These are phyloP conservation scores for Sterna hirundo DNA, from an alignment of 2,113 vertebrate genomes.

Conservation along the genomic window DNA sequence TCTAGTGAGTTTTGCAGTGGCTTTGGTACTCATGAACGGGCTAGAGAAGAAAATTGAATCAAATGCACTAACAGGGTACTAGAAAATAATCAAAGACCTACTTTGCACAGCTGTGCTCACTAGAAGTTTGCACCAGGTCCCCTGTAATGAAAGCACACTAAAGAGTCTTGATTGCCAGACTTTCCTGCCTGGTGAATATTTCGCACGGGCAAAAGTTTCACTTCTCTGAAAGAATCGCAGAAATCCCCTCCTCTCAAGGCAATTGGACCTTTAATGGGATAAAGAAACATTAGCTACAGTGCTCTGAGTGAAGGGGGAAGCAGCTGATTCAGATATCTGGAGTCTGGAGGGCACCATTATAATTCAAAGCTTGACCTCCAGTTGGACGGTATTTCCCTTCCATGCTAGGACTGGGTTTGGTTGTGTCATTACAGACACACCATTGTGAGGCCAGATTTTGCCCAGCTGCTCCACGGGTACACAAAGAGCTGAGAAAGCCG, in stretches of 20 bases:
- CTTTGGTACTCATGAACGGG: neutral
- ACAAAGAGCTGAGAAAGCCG: slow-evolving; percentile 56
- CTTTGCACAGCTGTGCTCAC: neutral
- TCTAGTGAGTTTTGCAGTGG: neutral
- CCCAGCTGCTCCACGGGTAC: slow-evolving; percentile 37
- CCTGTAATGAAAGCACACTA: neutral
- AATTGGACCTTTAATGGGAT: neutral
- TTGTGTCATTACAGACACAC: slow-evolving; percentile 39
- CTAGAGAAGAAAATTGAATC: neutral
- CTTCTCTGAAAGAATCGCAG: neutral
- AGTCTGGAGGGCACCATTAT: slow-evolving; percentile 19
- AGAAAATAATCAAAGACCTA: neutral
- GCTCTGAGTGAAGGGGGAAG: neutral
- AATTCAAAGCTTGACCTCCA: slow-evolving; percentile 38
- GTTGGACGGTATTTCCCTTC: slow-evolving; percentile 26
- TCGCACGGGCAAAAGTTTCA: neutral
- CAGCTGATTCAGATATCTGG: slow-evolving; percentile 18
- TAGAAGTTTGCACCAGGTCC: neutral
- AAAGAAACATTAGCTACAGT: slow-evolving; percentile 22
- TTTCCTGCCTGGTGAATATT: neutral
- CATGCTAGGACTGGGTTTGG: neutral
- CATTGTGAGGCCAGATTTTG: slow-evolving; percentile 61
- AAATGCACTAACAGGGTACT: neutral
- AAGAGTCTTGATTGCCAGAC: neutral
- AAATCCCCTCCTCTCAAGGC: neutral